phyloP scores from a whole-genome alignment of 2,888 invertebrate genomes.

The Leptarthrus brevirostris region DNA sequence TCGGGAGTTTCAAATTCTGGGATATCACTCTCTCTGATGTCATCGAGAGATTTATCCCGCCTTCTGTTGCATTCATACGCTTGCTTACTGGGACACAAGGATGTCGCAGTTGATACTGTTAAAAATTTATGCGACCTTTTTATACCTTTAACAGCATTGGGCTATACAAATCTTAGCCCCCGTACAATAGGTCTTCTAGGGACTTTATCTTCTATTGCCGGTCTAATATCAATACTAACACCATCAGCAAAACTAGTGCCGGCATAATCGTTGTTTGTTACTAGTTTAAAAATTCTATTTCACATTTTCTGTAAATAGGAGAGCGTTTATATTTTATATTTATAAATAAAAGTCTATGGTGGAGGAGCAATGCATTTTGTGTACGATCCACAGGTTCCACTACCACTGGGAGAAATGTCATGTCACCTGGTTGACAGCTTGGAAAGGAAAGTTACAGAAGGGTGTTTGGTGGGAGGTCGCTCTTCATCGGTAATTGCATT shows the following conservation, averaged over 20 bases:
- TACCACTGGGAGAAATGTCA: background rate
- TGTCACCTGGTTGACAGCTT: background rate
- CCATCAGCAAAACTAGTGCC: constrained; percentile 83
- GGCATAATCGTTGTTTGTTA: constrained; percentile 60
- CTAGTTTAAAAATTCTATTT: background rate
- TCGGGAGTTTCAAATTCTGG: constrained; percentile 56
- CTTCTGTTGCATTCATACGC: constrained; percentile 60
- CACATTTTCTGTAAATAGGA: constrained; percentile 18
- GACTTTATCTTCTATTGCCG: constrained; percentile 83
- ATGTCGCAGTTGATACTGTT: constrained; percentile 82
- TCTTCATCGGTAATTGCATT: constrained; percentile 12
- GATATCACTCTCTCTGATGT: constrained; percentile 59
- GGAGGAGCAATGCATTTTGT: background rate
- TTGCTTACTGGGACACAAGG: constrained; percentile 68
- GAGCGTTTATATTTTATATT: constrained; percentile 8
- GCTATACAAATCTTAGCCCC: constrained; percentile 81
- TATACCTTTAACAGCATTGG: constrained; percentile 85
- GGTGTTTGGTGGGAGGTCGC: background rate
- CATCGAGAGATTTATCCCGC: constrained; percentile 58
- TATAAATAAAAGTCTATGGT: background rate
- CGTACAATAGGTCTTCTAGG: constrained; percentile 83
- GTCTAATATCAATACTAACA: constrained; percentile 79
- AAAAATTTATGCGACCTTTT: constrained; percentile 90
- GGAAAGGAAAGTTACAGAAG: constrained; percentile 4
- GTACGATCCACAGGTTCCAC: background rate